Evolutionary conservation across 2,797 vertebrate species (phyloP).

Genomic region (Clarias platycephalus): DNA sequence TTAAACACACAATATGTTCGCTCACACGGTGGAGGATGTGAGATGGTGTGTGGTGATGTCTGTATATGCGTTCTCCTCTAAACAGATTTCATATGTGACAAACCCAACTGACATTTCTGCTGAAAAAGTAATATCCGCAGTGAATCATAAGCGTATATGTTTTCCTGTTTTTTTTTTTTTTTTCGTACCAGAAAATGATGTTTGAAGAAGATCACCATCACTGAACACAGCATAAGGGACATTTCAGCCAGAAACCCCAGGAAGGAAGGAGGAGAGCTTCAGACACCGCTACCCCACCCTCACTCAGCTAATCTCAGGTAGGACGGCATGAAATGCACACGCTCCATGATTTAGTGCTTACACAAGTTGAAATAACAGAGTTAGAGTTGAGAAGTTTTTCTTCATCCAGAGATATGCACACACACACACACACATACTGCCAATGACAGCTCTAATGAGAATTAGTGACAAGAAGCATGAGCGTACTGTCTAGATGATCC

Average conservation of each 20-base stretch:
- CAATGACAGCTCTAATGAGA: neutral
- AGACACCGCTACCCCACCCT: conserved; percentile 68
- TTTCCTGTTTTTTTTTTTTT: neutral
- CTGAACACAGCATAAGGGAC: conserved; percentile 59
- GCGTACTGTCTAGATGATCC: neutral
- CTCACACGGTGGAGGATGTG: neutral
- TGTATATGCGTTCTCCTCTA: neutral
- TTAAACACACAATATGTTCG: neutral
- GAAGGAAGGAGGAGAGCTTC: conserved; percentile 60
- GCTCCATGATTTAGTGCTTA: neutral
- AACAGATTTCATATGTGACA: neutral
- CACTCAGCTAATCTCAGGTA: conserved; percentile 74
- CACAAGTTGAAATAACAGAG: neutral
- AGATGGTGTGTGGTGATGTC: neutral
- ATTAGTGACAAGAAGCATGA: neutral
- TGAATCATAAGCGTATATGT: conserved; percentile 1
- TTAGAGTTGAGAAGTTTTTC: conserved; percentile 14
- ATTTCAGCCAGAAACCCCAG: conserved; percentile 58
- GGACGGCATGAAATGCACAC: neutral
- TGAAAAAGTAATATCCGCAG: conserved; percentile 10
- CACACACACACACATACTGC: neutral
- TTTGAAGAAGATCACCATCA: conserved; percentile 56
- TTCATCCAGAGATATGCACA: neutral
- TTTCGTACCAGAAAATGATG: conserved; percentile 55
- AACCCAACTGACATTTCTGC: conserved; percentile 1